A percentile compares a stretch with the other conserved stretches of the same genome.
These are phyloP conservation scores for Merops nubicus DNA, from an alignment of 2,113 vertebrate species.

Conservation along the genomic window DNA sequence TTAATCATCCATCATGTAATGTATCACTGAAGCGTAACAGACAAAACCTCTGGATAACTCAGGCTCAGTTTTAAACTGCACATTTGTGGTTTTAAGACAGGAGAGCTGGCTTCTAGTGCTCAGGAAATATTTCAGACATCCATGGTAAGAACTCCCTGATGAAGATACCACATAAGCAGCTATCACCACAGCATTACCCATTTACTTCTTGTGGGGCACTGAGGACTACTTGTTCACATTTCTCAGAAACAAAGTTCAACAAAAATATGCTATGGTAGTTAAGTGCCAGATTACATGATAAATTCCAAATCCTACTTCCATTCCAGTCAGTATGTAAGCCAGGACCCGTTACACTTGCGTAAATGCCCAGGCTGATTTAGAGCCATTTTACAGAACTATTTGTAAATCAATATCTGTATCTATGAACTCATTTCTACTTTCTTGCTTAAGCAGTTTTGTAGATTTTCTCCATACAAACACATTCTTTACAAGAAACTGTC, in stretches of 20 bases:
- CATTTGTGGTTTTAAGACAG: not conserved
- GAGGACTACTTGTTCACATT: not conserved
- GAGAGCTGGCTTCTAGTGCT: not conserved
- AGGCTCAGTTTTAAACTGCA: not conserved
- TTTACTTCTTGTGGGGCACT: not conserved
- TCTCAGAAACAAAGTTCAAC: not conserved
- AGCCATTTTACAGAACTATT: not conserved
- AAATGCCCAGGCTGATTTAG: not conserved
- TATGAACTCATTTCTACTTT: not conserved
- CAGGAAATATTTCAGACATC: not conserved
- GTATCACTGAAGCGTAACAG: accelerated
- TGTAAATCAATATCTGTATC: not conserved
- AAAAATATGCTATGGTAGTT: accelerated
- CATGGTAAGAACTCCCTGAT: not conserved
- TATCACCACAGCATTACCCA: not conserved
- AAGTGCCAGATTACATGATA: not conserved
- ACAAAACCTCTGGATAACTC: not conserved
- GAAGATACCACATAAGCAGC: not conserved
- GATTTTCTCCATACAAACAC: not conserved
- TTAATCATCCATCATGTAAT: not conserved
- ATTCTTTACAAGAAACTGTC: not conserved
- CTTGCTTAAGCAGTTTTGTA: not conserved
- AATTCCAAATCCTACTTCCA: not conserved
- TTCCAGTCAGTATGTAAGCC: not conserved
- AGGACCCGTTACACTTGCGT: not conserved